phyloP scores from a whole-genome alignment of 2,888 invertebrate genomes.

The Ecliptopera silaceata region DNA sequence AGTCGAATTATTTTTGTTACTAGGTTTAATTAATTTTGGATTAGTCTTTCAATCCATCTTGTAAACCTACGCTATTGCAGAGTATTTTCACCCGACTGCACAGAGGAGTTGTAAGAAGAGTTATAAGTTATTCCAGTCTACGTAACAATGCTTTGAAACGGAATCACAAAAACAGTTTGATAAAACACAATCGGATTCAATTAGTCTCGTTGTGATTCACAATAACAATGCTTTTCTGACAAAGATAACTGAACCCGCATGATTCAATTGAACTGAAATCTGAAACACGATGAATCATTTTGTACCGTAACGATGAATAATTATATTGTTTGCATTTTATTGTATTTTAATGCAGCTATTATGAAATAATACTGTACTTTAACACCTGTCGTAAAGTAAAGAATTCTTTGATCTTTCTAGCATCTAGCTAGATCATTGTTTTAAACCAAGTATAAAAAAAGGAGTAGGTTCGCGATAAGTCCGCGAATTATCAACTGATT shows the following conservation, averaged over 20 bases:
- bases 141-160: conserved; percentile 1
- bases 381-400: too few species aligned
- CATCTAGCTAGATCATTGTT: too few species aligned
- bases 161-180: conserved; percentile 1
- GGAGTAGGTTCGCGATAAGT: too few species aligned
- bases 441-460: too few species aligned
- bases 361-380: neutral
- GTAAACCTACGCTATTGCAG: too few species aligned
- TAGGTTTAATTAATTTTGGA: too few species aligned
- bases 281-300: conserved; percentile 15
- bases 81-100: too few species aligned
- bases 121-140: neutral
- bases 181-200: conserved; percentile 8
- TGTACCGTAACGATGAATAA: conserved; percentile 3
- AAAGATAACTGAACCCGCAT: conserved; percentile 2
- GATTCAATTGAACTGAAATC: conserved; percentile 15
- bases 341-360: neutral
- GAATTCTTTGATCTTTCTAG: too few species aligned
- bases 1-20: too few species aligned
- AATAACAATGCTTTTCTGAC: conserved; percentile 6
- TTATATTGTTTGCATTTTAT: conserved; percentile 13
- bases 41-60: too few species aligned
- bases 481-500: too few species aligned
- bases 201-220: conserved; percentile 13
- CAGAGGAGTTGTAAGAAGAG: too few species aligned